These are phyloP conservation scores for Tokudaia muenninki DNA, from an alignment of 2,797 vertebrate species.

Conservation along the genomic window DNA sequence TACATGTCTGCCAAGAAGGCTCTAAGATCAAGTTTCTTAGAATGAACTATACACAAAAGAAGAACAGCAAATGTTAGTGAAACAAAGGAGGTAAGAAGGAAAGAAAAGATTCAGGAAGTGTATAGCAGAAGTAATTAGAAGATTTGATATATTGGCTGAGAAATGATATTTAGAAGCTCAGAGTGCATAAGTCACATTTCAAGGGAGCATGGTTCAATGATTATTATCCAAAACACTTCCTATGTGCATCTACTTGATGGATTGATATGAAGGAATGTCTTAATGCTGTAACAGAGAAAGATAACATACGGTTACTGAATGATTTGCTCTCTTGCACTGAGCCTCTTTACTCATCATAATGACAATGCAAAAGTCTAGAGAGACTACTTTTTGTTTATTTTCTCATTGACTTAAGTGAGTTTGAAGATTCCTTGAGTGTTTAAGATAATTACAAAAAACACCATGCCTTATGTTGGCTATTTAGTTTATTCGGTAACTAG, in stretches of 20 bases:
- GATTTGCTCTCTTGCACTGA: constrained; percentile 6
- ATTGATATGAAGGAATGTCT: background rate
- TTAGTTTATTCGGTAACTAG: background rate
- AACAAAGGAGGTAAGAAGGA: background rate
- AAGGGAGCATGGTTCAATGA: background rate
- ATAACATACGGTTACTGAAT: background rate
- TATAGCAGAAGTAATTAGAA: background rate
- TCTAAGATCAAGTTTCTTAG: background rate
- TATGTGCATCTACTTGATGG: background rate
- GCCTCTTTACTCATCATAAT: background rate
- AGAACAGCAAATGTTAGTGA: background rate
- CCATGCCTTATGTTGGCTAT: background rate
- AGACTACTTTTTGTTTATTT: constrained; percentile 34
- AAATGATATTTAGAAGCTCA: background rate
- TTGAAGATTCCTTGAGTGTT: background rate
- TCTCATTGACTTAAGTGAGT: constrained; percentile 14
- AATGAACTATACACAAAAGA: constrained; percentile 8
- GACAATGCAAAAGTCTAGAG: background rate
- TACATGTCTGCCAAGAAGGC: background rate
- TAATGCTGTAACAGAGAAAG: background rate
- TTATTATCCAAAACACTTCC: background rate
- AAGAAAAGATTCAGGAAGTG: background rate
- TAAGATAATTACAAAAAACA: background rate
- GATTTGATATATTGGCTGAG: background rate
- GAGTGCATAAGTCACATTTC: constrained; percentile 15